Percentiles rank a stretch among this genome's conserved stretches.
phyloP scores from a whole-genome alignment of 2,797 vertebrate genomes.

The Botia kubotai region DNA sequence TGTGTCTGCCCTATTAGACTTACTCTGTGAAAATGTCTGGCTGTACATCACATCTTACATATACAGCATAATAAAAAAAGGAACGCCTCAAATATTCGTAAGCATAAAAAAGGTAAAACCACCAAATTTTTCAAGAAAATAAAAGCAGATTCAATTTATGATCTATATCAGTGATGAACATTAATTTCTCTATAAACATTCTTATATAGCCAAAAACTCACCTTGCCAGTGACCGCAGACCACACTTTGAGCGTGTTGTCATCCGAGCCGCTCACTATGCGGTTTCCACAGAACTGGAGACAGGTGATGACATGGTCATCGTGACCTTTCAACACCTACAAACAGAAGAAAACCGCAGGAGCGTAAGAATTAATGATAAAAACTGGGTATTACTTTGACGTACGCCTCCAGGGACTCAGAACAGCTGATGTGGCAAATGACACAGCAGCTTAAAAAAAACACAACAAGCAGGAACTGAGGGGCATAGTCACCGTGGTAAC shows the following conservation, averaged over 20 bases:
- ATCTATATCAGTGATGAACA: neutral
- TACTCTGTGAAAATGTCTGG: too few relatives aligned
- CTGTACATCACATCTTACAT: too few relatives aligned
- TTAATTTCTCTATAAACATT: neutral
- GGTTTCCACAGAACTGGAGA: conserved; percentile 98
- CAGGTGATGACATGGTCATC: conserved; percentile 99
- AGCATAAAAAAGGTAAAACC: too few relatives aligned
- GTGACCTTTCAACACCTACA: conserved; percentile 98
- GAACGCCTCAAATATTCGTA: too few relatives aligned
- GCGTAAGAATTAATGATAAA: conserved; percentile 1
- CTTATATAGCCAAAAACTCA: conserved; percentile 63
- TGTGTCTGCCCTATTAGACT: too few relatives aligned
- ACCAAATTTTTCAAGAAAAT: too few relatives aligned
- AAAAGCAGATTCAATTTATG: too few relatives aligned
- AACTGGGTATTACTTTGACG: neutral
- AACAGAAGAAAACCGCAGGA: conserved; percentile 27
- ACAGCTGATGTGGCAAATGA: conserved; percentile 68
- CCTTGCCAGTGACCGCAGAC: conserved; percentile 99
- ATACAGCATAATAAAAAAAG: neutral
- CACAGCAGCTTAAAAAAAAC: conserved; percentile 59
- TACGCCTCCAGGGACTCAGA: neutral
- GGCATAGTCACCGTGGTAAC: conserved; percentile 52
- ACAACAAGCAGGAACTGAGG: neutral
- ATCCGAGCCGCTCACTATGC: conserved; percentile 97
- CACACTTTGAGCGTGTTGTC: conserved; percentile 99